A percentile compares a stretch with the other conserved stretches of the same genome.
phyloP scores from a whole-genome alignment of 2,888 invertebrate species.

The Caenorhabditis uteleia region DNA sequence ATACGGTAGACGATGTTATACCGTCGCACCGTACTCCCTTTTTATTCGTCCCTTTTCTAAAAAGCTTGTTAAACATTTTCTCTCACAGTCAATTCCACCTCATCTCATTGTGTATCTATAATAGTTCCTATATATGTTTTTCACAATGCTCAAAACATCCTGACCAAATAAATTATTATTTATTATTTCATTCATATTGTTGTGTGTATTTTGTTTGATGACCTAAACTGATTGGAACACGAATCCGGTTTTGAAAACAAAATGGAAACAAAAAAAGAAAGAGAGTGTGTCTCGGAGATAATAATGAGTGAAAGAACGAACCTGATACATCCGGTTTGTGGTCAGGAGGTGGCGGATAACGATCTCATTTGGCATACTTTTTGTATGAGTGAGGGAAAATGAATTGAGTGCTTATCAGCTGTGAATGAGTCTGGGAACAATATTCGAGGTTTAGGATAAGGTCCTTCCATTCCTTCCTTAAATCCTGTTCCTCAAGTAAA shows the following conservation, averaged over 20 bases:
- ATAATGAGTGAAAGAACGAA: background rate
- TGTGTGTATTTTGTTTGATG: slow-evolving; percentile 8
- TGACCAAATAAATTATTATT: slow-evolving; percentile 42
- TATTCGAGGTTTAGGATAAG: too few species aligned
- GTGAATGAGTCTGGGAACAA: too few species aligned
- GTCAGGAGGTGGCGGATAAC: too few species aligned
- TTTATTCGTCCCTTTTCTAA: background rate
- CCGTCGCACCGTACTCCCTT: slow-evolving; percentile 31
- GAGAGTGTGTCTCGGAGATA: slow-evolving; percentile 17
- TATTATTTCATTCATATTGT: slow-evolving; percentile 17
- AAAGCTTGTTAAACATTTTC: background rate
- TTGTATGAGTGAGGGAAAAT: too few species aligned
- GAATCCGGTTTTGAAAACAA: too few species aligned
- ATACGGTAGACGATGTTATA: slow-evolving; percentile 36
- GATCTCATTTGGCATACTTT: too few species aligned
- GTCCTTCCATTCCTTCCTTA: too few species aligned
- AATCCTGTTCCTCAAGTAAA: too few species aligned
- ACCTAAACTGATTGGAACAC: too few species aligned
- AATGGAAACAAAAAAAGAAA: too few species aligned
- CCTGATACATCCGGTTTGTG: too few species aligned
- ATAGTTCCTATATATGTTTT: slow-evolving; percentile 9
- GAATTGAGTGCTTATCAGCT: too few species aligned
- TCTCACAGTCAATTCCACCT: slow-evolving; percentile 37
- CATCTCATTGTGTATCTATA: slow-evolving; percentile 35
- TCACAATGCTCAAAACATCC: slow-evolving; percentile 20